phyloP scores from a whole-genome alignment of 2,113 vertebrate species.

The Sinocyclocheilus anophthalmus region DNA sequence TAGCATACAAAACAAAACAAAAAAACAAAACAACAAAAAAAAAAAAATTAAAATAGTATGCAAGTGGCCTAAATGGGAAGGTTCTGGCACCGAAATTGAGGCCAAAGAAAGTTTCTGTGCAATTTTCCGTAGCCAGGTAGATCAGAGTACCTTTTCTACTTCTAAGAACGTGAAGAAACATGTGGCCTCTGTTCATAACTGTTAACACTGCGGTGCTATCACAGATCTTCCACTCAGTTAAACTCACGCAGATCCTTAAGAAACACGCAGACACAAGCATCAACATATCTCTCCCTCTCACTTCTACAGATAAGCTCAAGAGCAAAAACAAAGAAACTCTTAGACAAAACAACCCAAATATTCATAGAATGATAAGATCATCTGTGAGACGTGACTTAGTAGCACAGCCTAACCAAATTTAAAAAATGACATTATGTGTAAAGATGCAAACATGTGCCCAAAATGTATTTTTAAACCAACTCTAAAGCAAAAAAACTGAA shows the following conservation, averaged over 20 bases:
- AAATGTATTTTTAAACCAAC: neutral
- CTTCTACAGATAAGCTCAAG: constrained; percentile 42
- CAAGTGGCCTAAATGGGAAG: neutral
- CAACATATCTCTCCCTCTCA: constrained; percentile 40
- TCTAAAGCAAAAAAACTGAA: neutral
- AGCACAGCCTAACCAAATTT: neutral
- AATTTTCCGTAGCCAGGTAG: neutral
- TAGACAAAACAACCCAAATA: constrained; percentile 46
- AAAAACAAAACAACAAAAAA: neutral
- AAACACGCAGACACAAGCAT: constrained; percentile 28
- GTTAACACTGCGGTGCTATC: constrained; percentile 34
- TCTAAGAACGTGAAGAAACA: constrained; percentile 37
- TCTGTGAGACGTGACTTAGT: neutral
- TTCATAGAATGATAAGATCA: constrained; percentile 23
- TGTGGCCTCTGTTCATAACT: neutral
- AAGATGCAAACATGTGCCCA: neutral
- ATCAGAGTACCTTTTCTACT: neutral
- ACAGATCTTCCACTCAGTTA: constrained; percentile 24
- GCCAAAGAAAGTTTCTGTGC: neutral
- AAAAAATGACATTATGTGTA: neutral
- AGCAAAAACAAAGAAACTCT: constrained; percentile 46
- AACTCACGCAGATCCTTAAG: constrained; percentile 11
- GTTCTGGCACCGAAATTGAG: neutral
- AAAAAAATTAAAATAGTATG: too few species aligned
- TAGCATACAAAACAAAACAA: too few species aligned